Conservation (phyloP, 2,888 invertebrate genomes). For the Drymonia ruficornis region DNA sequence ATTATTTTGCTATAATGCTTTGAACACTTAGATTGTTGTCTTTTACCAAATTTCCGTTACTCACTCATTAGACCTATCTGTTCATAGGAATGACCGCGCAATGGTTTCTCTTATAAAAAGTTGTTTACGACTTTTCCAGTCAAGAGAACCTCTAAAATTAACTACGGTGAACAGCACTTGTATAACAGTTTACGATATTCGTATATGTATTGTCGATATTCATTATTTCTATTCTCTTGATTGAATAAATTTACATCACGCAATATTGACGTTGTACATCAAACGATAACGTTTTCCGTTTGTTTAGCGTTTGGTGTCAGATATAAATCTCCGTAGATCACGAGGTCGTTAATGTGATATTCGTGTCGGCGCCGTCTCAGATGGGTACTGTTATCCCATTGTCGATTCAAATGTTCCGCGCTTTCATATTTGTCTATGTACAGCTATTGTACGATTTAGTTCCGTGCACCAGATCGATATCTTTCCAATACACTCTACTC, state of each 20-base stretch:
- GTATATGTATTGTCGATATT: slow-evolving; percentile 3
- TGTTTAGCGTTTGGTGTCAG: slow-evolving; percentile 63
- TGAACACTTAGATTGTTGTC: not conserved
- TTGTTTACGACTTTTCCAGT: slow-evolving; percentile 38
- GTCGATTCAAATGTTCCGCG: slow-evolving; percentile 73
- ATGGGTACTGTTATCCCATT: slow-evolving; percentile 78
- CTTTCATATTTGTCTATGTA: slow-evolving; percentile 77
- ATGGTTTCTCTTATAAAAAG: slow-evolving; percentile 37
- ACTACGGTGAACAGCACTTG: not conserved
- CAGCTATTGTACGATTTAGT: slow-evolving; percentile 64
- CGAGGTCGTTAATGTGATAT: slow-evolving; percentile 82
- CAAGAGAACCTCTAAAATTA: slow-evolving; percentile 1
- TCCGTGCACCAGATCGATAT: slow-evolving; percentile 51
- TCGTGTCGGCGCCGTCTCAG: slow-evolving; percentile 78
- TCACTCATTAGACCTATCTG: slow-evolving; percentile 16
- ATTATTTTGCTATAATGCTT: slow-evolving; percentile 8
- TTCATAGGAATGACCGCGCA: slow-evolving; percentile 26
- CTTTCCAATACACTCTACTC: slow-evolving; percentile 29
- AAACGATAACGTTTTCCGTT: slow-evolving; percentile 33
- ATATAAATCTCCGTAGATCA: slow-evolving; percentile 81
- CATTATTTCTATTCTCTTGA: not conserved
- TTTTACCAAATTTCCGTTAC: slow-evolving; percentile 16
- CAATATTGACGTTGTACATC: slow-evolving; percentile 5
- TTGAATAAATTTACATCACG: not conserved
- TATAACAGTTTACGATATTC: slow-evolving; percentile 1